phyloP scores from a whole-genome alignment of 2,113 vertebrate genomes.

The Lophius piscatorius region DNA sequence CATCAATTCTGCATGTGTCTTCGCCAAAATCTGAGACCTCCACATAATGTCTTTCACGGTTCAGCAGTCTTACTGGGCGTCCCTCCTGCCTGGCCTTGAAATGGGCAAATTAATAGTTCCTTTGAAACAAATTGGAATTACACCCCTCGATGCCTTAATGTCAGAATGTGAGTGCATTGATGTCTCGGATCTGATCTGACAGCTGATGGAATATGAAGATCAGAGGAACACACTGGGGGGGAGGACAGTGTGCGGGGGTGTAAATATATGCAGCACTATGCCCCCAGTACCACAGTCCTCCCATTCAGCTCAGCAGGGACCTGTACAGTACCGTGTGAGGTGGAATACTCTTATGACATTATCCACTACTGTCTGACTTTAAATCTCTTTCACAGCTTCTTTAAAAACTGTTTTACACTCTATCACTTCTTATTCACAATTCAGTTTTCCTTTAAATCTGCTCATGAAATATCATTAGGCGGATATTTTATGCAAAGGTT shows the following conservation, averaged over 20 bases:
- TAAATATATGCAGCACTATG: not conserved
- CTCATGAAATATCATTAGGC: too few species aligned
- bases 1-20: conserved; percentile 89
- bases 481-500: too few species aligned
- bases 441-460: too few species aligned
- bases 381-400: conserved; percentile 32
- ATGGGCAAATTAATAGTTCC: conserved; percentile 93
- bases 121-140: conserved; percentile 91
- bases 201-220: conserved; percentile 59
- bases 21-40: conserved; percentile 86
- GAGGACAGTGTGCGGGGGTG: conserved; percentile 10
- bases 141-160: conserved; percentile 81
- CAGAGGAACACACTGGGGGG: conserved; percentile 16
- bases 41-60: conserved; percentile 92
- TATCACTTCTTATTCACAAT: too few species aligned
- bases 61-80: conserved; percentile 88
- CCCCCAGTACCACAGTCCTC: too few species aligned
- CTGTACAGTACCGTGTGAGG: too few species aligned
- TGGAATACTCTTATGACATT: too few species aligned
- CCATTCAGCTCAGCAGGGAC: too few species aligned
- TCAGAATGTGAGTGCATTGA: conserved; percentile 65
- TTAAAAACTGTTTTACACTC: too few species aligned
- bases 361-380: conserved; percentile 38
- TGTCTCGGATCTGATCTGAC: conserved; percentile 54
- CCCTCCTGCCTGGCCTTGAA: conserved; percentile 88